phyloP scores from a whole-genome alignment of 2,888 invertebrate genomes.

The Eristalinus sepulchralis region DNA sequence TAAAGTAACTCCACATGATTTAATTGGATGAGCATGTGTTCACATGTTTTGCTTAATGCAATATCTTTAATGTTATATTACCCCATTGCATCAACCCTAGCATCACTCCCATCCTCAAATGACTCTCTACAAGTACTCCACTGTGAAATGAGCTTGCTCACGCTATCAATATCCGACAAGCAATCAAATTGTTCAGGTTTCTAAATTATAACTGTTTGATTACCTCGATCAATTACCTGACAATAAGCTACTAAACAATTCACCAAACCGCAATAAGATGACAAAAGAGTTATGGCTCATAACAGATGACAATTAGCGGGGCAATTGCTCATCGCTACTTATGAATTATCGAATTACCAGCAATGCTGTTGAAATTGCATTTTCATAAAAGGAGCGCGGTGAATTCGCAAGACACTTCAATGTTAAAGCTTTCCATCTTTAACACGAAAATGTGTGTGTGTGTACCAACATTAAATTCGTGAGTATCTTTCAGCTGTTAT shows the following conservation, averaged over 20 bases:
- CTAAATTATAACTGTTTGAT: background rate
- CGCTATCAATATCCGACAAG: constrained; percentile 10
- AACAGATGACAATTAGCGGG: background rate
- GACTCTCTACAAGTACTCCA: background rate
- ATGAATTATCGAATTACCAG: background rate
- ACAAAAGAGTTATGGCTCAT: background rate
- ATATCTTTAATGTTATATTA: no score
- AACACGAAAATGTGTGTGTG: background rate
- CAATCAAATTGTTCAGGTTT: background rate
- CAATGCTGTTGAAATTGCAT: background rate
- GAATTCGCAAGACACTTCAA: background rate
- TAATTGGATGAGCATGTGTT: no score
- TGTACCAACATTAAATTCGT: background rate
- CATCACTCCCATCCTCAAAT: background rate
- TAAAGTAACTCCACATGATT: no score
- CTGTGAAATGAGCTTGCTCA: background rate
- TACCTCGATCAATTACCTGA: background rate
- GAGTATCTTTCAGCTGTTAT: constrained; percentile 13
- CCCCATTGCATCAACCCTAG: no score
- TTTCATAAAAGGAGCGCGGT: background rate
- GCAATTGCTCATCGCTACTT: background rate
- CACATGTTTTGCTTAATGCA: no score
- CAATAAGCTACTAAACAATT: constrained; percentile 1
- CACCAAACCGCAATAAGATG: background rate
- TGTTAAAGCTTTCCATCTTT: constrained; percentile 9